Evolutionary conservation across 2,797 vertebrate species (phyloP).

Genomic region (Pterois miles): DNA sequence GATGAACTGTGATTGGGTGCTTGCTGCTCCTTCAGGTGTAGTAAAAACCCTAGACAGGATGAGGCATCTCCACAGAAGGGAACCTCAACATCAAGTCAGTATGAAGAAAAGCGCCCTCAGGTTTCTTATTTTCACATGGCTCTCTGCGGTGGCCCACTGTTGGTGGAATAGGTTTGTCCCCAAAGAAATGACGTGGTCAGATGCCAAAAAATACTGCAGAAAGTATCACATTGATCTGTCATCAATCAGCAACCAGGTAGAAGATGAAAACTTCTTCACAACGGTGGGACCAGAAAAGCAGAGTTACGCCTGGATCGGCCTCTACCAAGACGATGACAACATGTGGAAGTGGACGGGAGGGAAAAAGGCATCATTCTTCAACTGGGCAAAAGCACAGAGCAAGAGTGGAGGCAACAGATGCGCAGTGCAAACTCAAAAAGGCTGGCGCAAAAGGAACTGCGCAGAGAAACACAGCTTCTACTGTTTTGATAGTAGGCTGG

Average conservation of each 20-base stretch:
- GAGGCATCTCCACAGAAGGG: background rate
- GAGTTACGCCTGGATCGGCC: slow-evolving; percentile 17
- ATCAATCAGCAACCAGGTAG: background rate
- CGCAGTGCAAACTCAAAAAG: accelerated
- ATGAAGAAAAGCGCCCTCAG: slow-evolving; percentile 10
- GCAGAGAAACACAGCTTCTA: background rate
- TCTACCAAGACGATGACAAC: background rate
- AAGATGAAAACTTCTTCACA: background rate
- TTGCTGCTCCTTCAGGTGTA: background rate
- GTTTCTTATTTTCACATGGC: slow-evolving; percentile 8
- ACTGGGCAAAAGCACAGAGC: accelerated
- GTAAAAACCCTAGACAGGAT: background rate
- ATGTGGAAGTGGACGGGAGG: slow-evolving; percentile 51
- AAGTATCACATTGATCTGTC: background rate
- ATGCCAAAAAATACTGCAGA: slow-evolving; percentile 35
- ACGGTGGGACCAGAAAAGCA: accelerated
- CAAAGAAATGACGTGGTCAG: background rate
- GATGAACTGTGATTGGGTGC: slow-evolving; percentile 17
- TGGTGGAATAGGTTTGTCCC: accelerated
- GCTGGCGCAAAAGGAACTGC: accelerated
- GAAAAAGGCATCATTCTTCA: background rate
- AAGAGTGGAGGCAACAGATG: accelerated
- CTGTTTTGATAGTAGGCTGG: slow-evolving; percentile 9
- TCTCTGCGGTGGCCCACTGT: slow-evolving; percentile 9
- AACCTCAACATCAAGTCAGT: background rate